Evolutionary conservation across 2,113 vertebrate genomes (phyloP).

Genomic region (Scatophagus argus): DNA sequence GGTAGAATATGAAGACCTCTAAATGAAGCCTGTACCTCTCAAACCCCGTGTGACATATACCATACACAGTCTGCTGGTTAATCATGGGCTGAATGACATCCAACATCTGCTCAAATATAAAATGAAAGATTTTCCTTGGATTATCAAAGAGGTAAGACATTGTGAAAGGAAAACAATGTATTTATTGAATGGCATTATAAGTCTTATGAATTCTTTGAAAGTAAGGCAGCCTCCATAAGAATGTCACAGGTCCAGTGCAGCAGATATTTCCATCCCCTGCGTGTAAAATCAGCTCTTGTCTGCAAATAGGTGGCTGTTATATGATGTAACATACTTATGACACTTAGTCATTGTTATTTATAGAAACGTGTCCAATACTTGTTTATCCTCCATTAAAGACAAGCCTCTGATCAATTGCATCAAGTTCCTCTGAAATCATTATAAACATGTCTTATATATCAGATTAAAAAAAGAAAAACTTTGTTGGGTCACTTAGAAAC

Average conservation of each 20-base stretch:
- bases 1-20: constrained; percentile 26
- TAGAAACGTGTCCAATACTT: not conserved
- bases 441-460: not conserved
- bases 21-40: constrained; percentile 44
- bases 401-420: not conserved
- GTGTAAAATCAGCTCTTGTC: constrained; percentile 26
- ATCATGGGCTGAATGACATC: constrained; percentile 14
- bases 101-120: not conserved
- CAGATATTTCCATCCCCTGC: constrained; percentile 33
- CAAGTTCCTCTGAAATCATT: not conserved
- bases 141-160: not conserved
- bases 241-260: constrained; percentile 34
- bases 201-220: not conserved
- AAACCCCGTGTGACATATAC: constrained; percentile 40
- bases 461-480: not conserved
- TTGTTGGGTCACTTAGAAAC: not conserved
- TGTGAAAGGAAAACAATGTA: not conserved
- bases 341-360: not conserved
- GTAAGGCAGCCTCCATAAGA: not conserved
- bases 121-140: not conserved
- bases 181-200: not conserved
- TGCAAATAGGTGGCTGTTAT: not conserved
- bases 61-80: constrained; percentile 15
- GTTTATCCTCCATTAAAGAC: not conserved
- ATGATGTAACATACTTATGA: constrained; percentile 22